These are phyloP conservation scores for Phoeniculus purpureus DNA, from an alignment of 2,797 vertebrate genomes.

Conservation along the genomic window DNA sequence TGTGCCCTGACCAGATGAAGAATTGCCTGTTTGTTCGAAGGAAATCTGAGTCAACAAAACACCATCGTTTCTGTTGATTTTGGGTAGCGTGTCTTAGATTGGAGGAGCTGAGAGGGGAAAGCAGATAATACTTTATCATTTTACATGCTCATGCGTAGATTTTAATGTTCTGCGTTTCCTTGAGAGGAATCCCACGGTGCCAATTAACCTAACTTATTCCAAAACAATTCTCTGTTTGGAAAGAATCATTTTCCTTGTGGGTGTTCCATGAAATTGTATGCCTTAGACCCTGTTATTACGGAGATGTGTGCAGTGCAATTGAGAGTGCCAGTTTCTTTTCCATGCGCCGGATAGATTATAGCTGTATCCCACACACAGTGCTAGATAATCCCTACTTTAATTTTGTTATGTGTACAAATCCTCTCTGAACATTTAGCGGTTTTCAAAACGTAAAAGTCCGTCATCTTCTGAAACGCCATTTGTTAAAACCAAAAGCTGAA, in stretches of 20 bases:
- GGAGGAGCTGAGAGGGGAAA: slow-evolving; percentile 70
- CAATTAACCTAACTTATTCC: slow-evolving; percentile 93
- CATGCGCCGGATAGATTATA: slow-evolving; percentile 75
- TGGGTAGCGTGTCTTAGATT: slow-evolving; percentile 76
- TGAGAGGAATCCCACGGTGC: slow-evolving; percentile 87
- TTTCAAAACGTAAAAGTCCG: slow-evolving; percentile 74
- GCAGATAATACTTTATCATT: slow-evolving; percentile 88
- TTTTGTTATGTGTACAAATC: slow-evolving; percentile 78
- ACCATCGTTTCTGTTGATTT: slow-evolving; percentile 83
- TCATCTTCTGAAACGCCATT: slow-evolving; percentile 67
- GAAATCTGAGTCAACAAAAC: slow-evolving; percentile 85
- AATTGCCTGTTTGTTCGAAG: slow-evolving; percentile 81
- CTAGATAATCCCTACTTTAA: slow-evolving; percentile 81
- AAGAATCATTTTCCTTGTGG: slow-evolving; percentile 87
- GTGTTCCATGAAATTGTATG: slow-evolving; percentile 87
- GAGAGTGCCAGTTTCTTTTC: slow-evolving; percentile 77
- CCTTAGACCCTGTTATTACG: slow-evolving; percentile 83
- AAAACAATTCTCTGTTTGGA: slow-evolving; percentile 93
- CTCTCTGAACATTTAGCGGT: slow-evolving; percentile 74
- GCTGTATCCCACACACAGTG: slow-evolving; percentile 83
- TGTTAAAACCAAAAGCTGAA: slow-evolving; percentile 72
- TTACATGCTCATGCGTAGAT: slow-evolving; percentile 87
- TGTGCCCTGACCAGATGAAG: slow-evolving; percentile 67
- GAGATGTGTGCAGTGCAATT: slow-evolving; percentile 78
- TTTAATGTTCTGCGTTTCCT: slow-evolving; percentile 93